Percentiles rank a stretch among this genome's conserved stretches.
Evolutionary conservation across 2,113 vertebrate genomes (phyloP).

Genomic region (Cyprinodon brontotheroides): DNA sequence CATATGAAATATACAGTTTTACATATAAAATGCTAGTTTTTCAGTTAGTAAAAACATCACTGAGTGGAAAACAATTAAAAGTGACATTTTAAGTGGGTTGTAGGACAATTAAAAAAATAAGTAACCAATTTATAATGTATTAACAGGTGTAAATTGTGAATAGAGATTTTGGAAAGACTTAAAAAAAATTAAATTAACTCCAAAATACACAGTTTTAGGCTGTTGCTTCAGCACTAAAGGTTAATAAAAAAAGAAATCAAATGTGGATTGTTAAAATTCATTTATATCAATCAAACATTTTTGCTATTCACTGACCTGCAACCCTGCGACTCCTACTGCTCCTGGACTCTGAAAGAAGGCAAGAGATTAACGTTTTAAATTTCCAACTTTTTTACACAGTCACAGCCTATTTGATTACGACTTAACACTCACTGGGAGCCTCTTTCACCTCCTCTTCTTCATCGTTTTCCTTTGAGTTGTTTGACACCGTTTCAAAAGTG

Average conservation of each 20-base stretch:
- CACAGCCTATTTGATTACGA: not conserved
- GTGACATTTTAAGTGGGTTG: not conserved
- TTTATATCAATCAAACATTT: not conserved
- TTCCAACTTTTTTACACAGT: not conserved
- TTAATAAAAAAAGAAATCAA: not conserved
- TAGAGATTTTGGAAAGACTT: not conserved
- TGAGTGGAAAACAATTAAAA: not conserved
- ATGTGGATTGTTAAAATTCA: not conserved
- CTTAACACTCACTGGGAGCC: constrained; percentile 54
- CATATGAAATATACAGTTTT: not conserved
- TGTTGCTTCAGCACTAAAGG: not conserved
- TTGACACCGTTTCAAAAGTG: constrained; percentile 43
- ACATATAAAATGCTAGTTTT: too few relatives aligned
- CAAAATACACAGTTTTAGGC: not conserved
- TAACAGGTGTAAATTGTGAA: not conserved
- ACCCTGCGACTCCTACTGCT: constrained; percentile 86
- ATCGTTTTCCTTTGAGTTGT: constrained; percentile 36
- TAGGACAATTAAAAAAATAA: not conserved
- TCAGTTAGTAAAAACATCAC: too few relatives aligned
- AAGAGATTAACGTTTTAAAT: not conserved
- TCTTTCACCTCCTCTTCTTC: constrained; percentile 53
- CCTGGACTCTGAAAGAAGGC: constrained; percentile 79
- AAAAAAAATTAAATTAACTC: not conserved
- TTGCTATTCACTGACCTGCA: constrained; percentile 83
- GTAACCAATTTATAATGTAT: not conserved